Base-by-base conservation (phyloP, 2,797 vertebrate species). In the Apodemus agrarius region DNA sequence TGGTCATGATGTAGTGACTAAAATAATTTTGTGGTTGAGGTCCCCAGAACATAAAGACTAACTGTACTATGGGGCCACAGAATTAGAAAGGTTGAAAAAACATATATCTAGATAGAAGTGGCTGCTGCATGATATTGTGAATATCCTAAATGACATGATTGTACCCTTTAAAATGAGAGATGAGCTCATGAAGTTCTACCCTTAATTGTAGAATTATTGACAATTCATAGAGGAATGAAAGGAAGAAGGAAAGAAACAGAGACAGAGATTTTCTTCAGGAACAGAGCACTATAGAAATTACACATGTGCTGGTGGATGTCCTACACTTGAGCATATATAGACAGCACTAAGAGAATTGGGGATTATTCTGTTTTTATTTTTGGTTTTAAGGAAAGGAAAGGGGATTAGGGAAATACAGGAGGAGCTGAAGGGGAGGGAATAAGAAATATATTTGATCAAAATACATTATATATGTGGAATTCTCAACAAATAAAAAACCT, bases 241-340 rank as follows among this genome's bases (percentile, higher is more conserved):
- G 8, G 3, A 61, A 29, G n/a, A 37, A 59, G 22, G n/a, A 24
- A 37, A 24, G 24, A 82, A 16, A 43, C 9, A 83, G 80, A 82
- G 4, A 83, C 3, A 80, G 8, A n/a, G n/a, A 34, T 72, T 72
- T 86, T 86, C 34, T 86, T 86, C 22, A 54, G 34, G 34, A 16
- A 37, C 72, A n/a, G 12, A n/a, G 21, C 12, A 21, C 46, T 34
- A 52, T 37, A 52, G 34, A 52, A 37, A 17, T n/a, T 11, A 54
- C 2, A 17, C 2, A 5, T 37, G 13, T 4, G 6, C 34, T n/a
- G 11, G 29, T n/a, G 29, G 17, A 34, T 49, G 0, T 2, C 3
- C 31, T 52, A 19, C 24, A 57, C 22, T 29, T 1, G 1, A 26
- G 22, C 67, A 57, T 40, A 5, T 86, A 69, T 17, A 37, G 46